Evolutionary conservation across 2,888 invertebrate species (phyloP), one percentile per base, ranked within the genome.

Genomic region (Priapulus caudatus): DNA sequence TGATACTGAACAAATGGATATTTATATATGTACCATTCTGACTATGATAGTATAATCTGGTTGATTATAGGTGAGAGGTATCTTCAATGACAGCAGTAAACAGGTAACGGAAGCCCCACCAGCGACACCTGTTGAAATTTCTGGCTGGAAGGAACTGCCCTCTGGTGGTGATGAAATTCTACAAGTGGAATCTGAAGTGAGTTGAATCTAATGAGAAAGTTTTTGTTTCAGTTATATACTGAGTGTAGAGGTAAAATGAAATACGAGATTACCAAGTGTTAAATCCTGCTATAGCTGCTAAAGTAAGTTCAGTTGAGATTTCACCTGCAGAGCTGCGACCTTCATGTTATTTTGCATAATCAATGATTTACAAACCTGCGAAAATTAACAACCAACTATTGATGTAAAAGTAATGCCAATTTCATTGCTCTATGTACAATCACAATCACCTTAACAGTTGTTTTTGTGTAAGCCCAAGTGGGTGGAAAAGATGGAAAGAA

Each of bases 121-220:
- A 0, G 79, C 86, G 1, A 80, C 80, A 1, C 86, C 93, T 0
- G 87, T 83, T 0, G 84, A 86, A 66, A 81, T 93, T 48, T 78
- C 85, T 48, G 97, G 97, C 2, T 98, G 97, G 97, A 79, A 81
- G 58, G 83, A 84, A 19, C 61, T 95, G 58, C 97, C 97, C 0
- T 68, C 81, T 0, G 87, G 92, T 10, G 98, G 98, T 0, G 91
- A 93, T 60, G 74, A 79, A 50, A 81, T 95, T 24, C 71, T 91
- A 3, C 83, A 95, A 75, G 89, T 91, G 2, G 78, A 78, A 56
- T 78, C 77, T 1, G 88, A 87, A 79, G 82, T 81, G 58, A 19
- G 22, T 19, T n/a, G 19, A 4, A 45, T n/a, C 21, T 43, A 33
- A 16, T 54, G 47, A 56, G 56, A 24, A 46, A 55, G 15, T 15